These are phyloP conservation scores for Nemopilema nomurai DNA, from an alignment of 30 jellyfish, hydroid and myxozoan species.

Conservation along the genomic window DNA sequence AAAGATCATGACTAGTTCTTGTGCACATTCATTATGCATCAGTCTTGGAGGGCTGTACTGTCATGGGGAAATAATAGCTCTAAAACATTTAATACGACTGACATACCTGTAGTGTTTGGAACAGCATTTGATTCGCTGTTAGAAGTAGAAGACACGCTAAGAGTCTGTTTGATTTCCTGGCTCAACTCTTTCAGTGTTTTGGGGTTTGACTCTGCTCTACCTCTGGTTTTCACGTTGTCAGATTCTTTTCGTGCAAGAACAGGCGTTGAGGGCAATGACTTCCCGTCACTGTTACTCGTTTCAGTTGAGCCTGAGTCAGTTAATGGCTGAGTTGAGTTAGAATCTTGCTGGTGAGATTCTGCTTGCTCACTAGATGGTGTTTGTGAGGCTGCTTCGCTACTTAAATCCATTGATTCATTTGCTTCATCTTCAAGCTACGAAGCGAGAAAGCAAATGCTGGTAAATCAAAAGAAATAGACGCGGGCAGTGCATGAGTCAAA, in stretches of 20 bases:
- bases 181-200: slow-evolving; percentile 53
- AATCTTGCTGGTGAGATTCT: slow-evolving; percentile 2
- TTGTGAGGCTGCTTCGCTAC: slow-evolving; percentile 1
- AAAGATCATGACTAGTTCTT: no score
- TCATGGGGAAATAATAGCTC: neutral
- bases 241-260: neutral
- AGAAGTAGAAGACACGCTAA: neutral
- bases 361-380: neutral
- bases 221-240: slow-evolving; percentile 16
- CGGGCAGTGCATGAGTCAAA: no score
- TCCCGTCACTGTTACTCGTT: neutral
- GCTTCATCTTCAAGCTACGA: slow-evolving; percentile 21
- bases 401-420: slow-evolving; percentile 1
- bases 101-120: neutral
- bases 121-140: neutral
- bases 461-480: no score
- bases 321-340: neutral
- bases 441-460: neutral
- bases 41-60: no score
- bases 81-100: neutral
- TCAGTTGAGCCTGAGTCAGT: neutral
- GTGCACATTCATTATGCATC: no score
- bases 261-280: neutral
- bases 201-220: slow-evolving; percentile 45
- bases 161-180: slow-evolving; percentile 15